phyloP scores from a whole-genome alignment of 2,888 invertebrate species.

The Osmoderma eremita region DNA sequence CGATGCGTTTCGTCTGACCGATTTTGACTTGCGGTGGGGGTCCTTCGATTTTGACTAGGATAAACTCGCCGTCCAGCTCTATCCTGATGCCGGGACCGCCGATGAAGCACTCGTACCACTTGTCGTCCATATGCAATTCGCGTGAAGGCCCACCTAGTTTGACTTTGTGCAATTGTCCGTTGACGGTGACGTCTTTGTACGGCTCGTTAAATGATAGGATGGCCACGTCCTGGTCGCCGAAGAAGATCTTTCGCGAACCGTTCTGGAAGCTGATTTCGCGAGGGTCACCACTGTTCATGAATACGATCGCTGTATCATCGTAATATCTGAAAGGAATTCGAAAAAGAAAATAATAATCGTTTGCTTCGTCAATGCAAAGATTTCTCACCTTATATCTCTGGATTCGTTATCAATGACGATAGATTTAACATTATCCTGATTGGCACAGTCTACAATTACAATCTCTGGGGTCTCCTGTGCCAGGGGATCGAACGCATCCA shows the following conservation, averaged over 20 bases:
- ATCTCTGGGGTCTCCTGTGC: slow-evolving; percentile 37
- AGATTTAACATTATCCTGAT: slow-evolving; percentile 78
- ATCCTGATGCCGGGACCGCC: slow-evolving; percentile 87
- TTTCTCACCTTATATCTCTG: slow-evolving; percentile 71
- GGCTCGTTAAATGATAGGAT: slow-evolving; percentile 73
- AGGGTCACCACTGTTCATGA: slow-evolving; percentile 87
- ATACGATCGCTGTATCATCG: slow-evolving; percentile 83
- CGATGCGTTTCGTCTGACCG: slow-evolving; percentile 78
- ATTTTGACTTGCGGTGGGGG: slow-evolving; percentile 95
- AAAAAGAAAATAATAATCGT: neutral
- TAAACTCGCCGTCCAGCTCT: slow-evolving; percentile 80
- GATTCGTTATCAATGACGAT: slow-evolving; percentile 85
- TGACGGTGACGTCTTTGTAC: slow-evolving; percentile 78
- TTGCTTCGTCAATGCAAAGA: too few species aligned
- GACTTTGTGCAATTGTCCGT: slow-evolving; percentile 79
- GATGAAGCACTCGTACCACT: slow-evolving; percentile 92
- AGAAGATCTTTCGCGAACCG: slow-evolving; percentile 78
- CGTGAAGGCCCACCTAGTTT: slow-evolving; percentile 92
- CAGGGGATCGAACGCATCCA: slow-evolving; percentile 33
- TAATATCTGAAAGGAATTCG: slow-evolving; percentile 72
- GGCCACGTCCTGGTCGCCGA: slow-evolving; percentile 80
- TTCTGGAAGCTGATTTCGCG: slow-evolving; percentile 85
- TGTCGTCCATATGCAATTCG: slow-evolving; percentile 88
- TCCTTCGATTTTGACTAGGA: slow-evolving; percentile 85
- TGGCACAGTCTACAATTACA: slow-evolving; percentile 66